Evolutionary conservation across 2,888 invertebrate species (phyloP).

Genomic region (Pseudococcus viburni): DNA sequence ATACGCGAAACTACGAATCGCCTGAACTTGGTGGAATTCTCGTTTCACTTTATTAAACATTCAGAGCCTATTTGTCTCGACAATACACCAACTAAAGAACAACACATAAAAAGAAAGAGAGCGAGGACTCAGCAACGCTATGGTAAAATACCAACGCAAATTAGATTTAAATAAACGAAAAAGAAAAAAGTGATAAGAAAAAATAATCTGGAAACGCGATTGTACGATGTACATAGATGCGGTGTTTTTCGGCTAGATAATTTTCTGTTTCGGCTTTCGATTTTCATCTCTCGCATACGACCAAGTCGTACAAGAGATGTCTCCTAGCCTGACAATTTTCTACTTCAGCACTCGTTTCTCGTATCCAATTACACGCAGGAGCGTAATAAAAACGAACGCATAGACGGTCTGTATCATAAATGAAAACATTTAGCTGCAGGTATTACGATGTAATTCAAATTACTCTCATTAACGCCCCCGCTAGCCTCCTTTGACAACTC

Average conservation of each 20-base stretch:
- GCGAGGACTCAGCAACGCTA: neutral
- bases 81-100: neutral
- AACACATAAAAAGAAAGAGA: neutral
- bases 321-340: neutral
- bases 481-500: neutral
- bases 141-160: slow-evolving; percentile 1
- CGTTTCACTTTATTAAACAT: slow-evolving; percentile 53
- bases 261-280: slow-evolving; percentile 6
- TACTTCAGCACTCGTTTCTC: neutral
- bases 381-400: neutral
- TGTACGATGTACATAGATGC: neutral
- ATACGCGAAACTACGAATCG: neutral
- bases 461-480: slow-evolving; percentile 2
- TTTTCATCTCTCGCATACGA: neutral
- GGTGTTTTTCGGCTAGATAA: neutral
- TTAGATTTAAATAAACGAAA: slow-evolving; percentile 54
- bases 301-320: neutral
- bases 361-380: slow-evolving; percentile 2
- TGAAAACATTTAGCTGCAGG: slow-evolving; percentile 33
- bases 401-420: neutral
- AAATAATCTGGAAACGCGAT: neutral
- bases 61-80: slow-evolving; percentile 49
- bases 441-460: neutral
- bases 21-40: neutral
- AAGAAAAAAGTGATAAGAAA: neutral